These are phyloP conservation scores for Porites lutea DNA, from an alignment of 64 coral and sea anemone genomes.

Conservation along the genomic window DNA sequence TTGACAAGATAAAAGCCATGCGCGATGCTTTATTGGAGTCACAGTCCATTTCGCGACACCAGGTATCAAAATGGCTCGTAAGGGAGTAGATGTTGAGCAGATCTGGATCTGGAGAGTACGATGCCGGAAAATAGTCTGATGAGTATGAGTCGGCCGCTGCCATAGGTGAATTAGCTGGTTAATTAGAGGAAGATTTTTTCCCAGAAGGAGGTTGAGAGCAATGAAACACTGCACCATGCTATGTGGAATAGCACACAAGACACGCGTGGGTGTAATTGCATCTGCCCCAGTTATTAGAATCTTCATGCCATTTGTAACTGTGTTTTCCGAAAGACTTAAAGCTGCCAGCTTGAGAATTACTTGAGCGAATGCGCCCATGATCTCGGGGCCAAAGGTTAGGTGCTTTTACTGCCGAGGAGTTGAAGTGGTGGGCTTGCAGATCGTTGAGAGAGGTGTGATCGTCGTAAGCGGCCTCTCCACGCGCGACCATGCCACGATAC, in stretches of 20 bases:
- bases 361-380: not conserved
- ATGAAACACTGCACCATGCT: too few species aligned
- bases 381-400: not conserved
- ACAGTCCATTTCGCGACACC: not conserved
- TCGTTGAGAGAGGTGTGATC: not conserved
- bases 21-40: too few species aligned
- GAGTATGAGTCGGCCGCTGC: too few species aligned
- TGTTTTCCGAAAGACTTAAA: not conserved
- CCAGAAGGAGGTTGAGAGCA: too few species aligned
- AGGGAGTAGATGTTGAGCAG: not conserved
- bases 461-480: not conserved
- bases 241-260: too few species aligned
- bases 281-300: too few species aligned
- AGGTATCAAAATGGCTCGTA: not conserved
- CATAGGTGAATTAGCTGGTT: too few species aligned
- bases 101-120: not conserved
- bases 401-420: not conserved
- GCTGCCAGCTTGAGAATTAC: not conserved
- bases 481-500: not conserved
- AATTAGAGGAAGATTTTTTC: too few species aligned
- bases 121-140: not conserved
- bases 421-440: not conserved
- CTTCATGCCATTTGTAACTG: too few species aligned
- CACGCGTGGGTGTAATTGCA: too few species aligned
- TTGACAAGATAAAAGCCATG: too few species aligned